phyloP scores from a whole-genome alignment of 2,113 vertebrate genomes.

The Myiagra hebetior region DNA sequence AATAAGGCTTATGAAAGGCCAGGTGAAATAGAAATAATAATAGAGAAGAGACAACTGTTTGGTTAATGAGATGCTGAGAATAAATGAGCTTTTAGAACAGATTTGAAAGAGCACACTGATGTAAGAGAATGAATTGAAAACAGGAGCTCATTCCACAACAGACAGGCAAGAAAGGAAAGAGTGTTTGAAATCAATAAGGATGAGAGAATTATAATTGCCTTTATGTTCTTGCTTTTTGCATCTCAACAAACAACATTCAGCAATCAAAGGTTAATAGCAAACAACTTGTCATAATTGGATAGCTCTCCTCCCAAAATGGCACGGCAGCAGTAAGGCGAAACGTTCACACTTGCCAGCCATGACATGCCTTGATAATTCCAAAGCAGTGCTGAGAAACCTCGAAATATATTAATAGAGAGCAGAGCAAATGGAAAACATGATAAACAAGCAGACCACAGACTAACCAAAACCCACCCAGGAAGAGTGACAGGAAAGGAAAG shows the following conservation, averaged over 20 bases:
- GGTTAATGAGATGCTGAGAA: background rate
- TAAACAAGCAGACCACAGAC: background rate
- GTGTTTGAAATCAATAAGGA: constrained; percentile 21
- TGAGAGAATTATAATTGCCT: constrained; percentile 41
- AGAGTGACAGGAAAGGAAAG: background rate
- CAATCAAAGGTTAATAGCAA: constrained; percentile 47
- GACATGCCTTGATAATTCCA: constrained; percentile 6
- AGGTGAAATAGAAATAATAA: constrained; percentile 15
- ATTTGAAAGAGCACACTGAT: constrained; percentile 30
- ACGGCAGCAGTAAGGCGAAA: background rate
- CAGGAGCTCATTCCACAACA: background rate
- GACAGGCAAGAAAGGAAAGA: background rate
- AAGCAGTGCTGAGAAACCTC: background rate
- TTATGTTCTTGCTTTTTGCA: constrained; percentile 30
- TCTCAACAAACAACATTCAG: constrained; percentile 11
- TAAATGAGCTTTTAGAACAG: constrained; percentile 24
- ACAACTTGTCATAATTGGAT: constrained; percentile 33
- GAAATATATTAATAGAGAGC: background rate
- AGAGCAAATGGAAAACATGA: background rate
- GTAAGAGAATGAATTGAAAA: constrained; percentile 15
- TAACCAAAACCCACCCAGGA: background rate
- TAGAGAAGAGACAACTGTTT: background rate
- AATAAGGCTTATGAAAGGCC: background rate
- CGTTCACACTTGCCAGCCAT: background rate
- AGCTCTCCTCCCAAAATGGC: constrained; percentile 20